Percentiles rank a stretch among this genome's conserved stretches.
Conservation (phyloP, 2,888 invertebrate species). For the Boloria euphrosyne region DNA sequence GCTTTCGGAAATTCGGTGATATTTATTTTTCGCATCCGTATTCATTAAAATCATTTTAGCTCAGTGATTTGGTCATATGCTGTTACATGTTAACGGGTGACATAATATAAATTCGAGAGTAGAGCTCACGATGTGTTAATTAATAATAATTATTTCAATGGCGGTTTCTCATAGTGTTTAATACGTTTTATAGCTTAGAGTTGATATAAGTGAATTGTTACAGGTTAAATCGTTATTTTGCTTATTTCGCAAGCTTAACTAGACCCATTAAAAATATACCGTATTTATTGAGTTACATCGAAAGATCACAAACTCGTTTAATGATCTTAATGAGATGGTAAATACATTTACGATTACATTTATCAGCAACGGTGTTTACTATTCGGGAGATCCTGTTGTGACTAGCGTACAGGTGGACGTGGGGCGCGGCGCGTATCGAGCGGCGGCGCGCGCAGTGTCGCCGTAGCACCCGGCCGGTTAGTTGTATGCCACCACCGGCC, state of each 20-base stretch:
- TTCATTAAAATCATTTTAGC: constrained; percentile 24
- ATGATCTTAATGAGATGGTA: too few relatives aligned
- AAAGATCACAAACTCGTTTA: too few relatives aligned
- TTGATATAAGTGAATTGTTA: neutral
- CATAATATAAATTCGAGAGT: constrained; percentile 21
- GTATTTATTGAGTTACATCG: too few relatives aligned
- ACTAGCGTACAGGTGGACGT: constrained; percentile 78
- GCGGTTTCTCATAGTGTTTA: constrained; percentile 14
- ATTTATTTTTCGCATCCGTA: constrained; percentile 2
- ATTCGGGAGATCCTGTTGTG: constrained; percentile 62
- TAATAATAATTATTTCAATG: constrained; percentile 24
- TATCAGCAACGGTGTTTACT: constrained; percentile 41
- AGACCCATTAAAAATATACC: too few relatives aligned
- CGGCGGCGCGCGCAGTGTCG: constrained; percentile 60
- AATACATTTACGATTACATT: neutral
- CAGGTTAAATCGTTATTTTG: neutral
- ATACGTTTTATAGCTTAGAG: constrained; percentile 7
- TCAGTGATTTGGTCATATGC: constrained; percentile 22
- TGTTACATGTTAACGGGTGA: constrained; percentile 21
- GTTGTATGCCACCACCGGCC: constrained; percentile 47
- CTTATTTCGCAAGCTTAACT: neutral
- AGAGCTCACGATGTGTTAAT: constrained; percentile 23
- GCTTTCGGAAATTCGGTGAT: neutral
- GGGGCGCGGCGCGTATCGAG: constrained; percentile 64
- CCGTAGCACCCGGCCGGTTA: constrained; percentile 29